A percentile compares a stretch with the other conserved stretches of the same genome.
These are phyloP conservation scores for Oceanodroma leucorhoa DNA, from an alignment of 2,797 vertebrate genomes.

Conservation along the genomic window DNA sequence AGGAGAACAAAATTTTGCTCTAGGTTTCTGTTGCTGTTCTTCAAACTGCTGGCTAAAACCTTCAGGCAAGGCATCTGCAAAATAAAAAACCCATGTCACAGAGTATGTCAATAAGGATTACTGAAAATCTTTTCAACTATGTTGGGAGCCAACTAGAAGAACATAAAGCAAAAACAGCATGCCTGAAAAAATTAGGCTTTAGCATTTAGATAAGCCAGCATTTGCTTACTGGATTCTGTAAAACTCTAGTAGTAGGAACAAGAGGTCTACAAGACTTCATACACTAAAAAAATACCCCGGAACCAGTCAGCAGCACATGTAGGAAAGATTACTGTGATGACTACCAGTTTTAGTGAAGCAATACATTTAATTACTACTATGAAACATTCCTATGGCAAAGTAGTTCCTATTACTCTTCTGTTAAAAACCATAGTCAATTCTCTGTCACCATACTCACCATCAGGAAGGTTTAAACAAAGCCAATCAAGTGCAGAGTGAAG, in stretches of 20 bases:
- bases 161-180: not conserved
- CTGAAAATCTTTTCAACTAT: not conserved
- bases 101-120: not conserved
- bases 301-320: not conserved
- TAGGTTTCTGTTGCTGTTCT: constrained; percentile 85
- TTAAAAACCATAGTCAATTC: not conserved
- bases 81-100: not conserved
- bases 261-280: not conserved
- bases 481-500: constrained; percentile 97
- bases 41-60: constrained; percentile 95
- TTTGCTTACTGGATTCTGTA: not conserved
- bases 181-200: not conserved
- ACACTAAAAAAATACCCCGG: not conserved
- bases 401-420: not conserved
- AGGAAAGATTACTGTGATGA: not conserved
- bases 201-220: not conserved
- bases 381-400: not conserved
- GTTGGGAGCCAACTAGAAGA: not conserved
- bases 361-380: not conserved
- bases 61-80: constrained; percentile 90
- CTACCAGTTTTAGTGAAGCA: not conserved
- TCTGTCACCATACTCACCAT: constrained; percentile 78
- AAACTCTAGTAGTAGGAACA: not conserved
- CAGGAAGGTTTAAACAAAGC: constrained; percentile 95
- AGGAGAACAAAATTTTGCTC: constrained; percentile 82